These are phyloP conservation scores for Papilio glaucus DNA, from an alignment of 1,140 invertebrate genomes.

Conservation along the genomic window DNA sequence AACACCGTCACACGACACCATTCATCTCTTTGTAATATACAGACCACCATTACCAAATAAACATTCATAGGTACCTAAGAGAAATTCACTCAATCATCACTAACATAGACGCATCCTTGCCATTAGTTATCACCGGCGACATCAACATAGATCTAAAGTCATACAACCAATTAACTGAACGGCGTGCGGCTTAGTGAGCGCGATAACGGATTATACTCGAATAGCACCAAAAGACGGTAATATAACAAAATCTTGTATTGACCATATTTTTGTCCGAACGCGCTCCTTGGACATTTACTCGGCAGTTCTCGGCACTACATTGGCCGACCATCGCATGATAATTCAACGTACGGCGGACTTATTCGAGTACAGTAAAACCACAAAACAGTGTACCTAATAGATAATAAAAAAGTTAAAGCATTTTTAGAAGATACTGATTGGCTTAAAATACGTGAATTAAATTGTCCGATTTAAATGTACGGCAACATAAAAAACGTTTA, in stretches of 20 bases:
- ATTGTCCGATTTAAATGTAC: conserved; percentile 37
- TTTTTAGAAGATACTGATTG: conserved; percentile 27
- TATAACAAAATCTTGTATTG: conserved; percentile 13
- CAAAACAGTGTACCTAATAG: background rate
- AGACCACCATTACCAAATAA: conserved; percentile 15
- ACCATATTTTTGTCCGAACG: conserved; percentile 15
- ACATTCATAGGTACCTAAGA: background rate
- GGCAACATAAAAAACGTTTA: conserved; percentile 31
- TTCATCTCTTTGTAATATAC: conserved; percentile 33
- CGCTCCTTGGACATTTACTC: conserved; percentile 9
- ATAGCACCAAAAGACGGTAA: conserved; percentile 5
- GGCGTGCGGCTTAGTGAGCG: conserved; percentile 17
- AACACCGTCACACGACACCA: conserved; percentile 22
- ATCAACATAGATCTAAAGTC: conserved; percentile 39
- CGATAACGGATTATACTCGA: conserved; percentile 13
- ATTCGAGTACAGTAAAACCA: background rate
- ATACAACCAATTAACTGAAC: conserved; percentile 27
- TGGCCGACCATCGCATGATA: conserved; percentile 13
- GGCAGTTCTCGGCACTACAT: conserved; percentile 7
- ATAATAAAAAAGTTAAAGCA: too few relatives aligned
- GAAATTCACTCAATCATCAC: background rate
- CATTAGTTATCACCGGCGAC: conserved; percentile 29
- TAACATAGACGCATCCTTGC: background rate
- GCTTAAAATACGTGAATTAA: conserved; percentile 22
- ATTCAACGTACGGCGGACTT: conserved; percentile 8